phyloP scores from a whole-genome alignment of 2,797 vertebrate species.

The Tragelaphus oryx region DNA sequence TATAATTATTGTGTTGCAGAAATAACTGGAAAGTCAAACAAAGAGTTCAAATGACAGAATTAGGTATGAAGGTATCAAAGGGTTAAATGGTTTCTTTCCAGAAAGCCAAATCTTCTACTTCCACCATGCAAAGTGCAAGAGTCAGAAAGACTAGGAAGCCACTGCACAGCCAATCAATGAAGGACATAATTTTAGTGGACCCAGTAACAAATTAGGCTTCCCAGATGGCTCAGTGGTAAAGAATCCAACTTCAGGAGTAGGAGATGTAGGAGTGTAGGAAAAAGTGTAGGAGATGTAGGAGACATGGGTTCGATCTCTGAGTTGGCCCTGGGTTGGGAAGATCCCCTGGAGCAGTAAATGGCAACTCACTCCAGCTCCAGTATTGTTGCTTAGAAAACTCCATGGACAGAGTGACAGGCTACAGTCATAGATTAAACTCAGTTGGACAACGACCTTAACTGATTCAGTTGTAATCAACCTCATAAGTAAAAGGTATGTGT shows the following conservation, averaged over 20 bases:
- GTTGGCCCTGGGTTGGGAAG: not conserved
- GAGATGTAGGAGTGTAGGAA: not conserved
- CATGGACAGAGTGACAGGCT: not conserved
- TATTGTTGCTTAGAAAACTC: not conserved
- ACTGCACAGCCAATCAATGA: not conserved
- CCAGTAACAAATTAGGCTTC: not conserved
- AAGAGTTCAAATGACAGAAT: not conserved
- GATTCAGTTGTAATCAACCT: not conserved
- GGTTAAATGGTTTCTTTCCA: conserved; percentile 12
- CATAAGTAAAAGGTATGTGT: not conserved
- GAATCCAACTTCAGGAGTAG: not conserved
- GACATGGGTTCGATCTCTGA: not conserved
- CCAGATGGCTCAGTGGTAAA: not conserved
- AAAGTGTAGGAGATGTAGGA: not conserved
- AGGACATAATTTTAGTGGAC: not conserved
- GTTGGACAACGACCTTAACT: conserved; percentile 13
- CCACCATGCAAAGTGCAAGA: not conserved
- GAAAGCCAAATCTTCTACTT: not conserved
- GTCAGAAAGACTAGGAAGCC: not conserved
- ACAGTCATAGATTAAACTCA: not conserved
- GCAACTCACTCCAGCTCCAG: not conserved
- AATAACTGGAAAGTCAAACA: conserved; percentile 22
- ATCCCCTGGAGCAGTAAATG: not conserved
- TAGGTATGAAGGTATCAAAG: conserved; percentile 17
- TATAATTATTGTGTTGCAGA: conserved; percentile 45